phyloP scores from a whole-genome alignment of 1,140 invertebrate species.

The Diachasmimorpha longicaudata region DNA sequence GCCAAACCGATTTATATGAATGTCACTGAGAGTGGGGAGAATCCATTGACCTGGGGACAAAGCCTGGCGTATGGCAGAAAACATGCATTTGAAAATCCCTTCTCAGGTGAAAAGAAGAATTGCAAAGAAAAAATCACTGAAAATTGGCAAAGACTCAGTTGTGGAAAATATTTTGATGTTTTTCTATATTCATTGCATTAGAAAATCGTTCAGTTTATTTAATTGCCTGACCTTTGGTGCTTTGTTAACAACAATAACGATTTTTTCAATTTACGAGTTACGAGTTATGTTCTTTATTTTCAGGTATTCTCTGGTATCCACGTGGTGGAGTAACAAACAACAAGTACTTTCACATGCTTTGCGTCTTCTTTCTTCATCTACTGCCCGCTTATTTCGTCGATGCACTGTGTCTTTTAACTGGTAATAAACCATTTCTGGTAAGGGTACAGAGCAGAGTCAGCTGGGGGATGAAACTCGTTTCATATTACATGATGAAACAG shows the following conservation, averaged over 20 bases:
- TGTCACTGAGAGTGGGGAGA: conserved; percentile 67
- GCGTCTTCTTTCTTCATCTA: conserved; percentile 77
- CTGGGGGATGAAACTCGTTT: conserved; percentile 70
- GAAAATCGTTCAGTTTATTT: too few relatives aligned
- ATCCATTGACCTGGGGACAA: conserved; percentile 78
- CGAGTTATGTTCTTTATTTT: background rate
- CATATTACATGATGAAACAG: conserved; percentile 86
- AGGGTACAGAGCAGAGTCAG: conserved; percentile 71
- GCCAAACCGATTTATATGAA: conserved; percentile 64
- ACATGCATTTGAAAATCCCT: conserved; percentile 57
- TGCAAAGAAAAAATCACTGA: too few relatives aligned
- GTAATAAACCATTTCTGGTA: conserved; percentile 79
- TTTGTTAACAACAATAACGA: too few relatives aligned
- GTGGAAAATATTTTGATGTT: too few relatives aligned
- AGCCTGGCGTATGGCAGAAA: conserved; percentile 72
- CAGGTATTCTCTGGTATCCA: conserved; percentile 78
- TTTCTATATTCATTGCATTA: too few relatives aligned
- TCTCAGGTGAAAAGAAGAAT: conserved; percentile 57
- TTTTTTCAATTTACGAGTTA: background rate
- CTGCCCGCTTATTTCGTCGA: conserved; percentile 85
- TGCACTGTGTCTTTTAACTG: conserved; percentile 68
- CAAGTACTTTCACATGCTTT: conserved; percentile 70
- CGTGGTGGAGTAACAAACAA: conserved; percentile 75
- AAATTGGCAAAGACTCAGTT: too few relatives aligned
- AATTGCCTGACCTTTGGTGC: too few relatives aligned